These are phyloP conservation scores for Spicauda simplicius DNA, from an alignment of 2,888 invertebrate genomes.

Conservation along the genomic window DNA sequence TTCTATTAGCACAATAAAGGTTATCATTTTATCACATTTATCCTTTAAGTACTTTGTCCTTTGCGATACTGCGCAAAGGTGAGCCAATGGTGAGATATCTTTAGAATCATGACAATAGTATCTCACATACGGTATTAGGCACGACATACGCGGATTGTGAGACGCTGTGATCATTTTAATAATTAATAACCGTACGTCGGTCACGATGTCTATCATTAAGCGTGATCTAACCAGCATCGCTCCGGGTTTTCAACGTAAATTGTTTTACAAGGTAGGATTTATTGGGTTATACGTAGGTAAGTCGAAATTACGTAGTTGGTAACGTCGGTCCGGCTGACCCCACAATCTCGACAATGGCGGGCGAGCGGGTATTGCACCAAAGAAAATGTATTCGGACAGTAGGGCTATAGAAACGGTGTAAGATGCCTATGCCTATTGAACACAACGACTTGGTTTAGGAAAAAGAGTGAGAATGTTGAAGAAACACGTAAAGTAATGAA, in stretches of 20 bases:
- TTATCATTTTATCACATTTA: slow-evolving; percentile 34
- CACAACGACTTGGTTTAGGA: no score
- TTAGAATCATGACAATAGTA: slow-evolving; percentile 44
- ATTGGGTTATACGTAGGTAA: slow-evolving; percentile 73
- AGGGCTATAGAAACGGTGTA: slow-evolving; percentile 54
- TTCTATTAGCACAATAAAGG: slow-evolving; percentile 30
- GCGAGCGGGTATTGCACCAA: slow-evolving; percentile 68
- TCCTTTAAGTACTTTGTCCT: slow-evolving; percentile 32
- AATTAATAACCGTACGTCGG: slow-evolving; percentile 72
- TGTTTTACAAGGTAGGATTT: slow-evolving; percentile 78
- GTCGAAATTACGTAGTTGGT: slow-evolving; percentile 76
- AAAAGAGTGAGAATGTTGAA: no score
- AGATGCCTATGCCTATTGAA: slow-evolving; percentile 47
- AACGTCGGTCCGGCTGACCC: slow-evolving; percentile 73
- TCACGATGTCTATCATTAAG: slow-evolving; percentile 72
- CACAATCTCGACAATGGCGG: slow-evolving; percentile 84
- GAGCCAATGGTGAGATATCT: slow-evolving; percentile 31
- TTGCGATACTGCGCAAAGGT: slow-evolving; percentile 29
- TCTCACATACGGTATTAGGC: slow-evolving; percentile 48
- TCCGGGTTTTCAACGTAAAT: slow-evolving; percentile 61
- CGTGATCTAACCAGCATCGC: slow-evolving; percentile 62
- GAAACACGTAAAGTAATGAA: no score
- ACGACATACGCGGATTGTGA: slow-evolving; percentile 57
- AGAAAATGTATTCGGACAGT: slow-evolving; percentile 46
- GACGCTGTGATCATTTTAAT: slow-evolving; percentile 70